Evolutionary conservation across 2,113 vertebrate genomes (phyloP).

Genomic region (Deroptyus accipitrinus): DNA sequence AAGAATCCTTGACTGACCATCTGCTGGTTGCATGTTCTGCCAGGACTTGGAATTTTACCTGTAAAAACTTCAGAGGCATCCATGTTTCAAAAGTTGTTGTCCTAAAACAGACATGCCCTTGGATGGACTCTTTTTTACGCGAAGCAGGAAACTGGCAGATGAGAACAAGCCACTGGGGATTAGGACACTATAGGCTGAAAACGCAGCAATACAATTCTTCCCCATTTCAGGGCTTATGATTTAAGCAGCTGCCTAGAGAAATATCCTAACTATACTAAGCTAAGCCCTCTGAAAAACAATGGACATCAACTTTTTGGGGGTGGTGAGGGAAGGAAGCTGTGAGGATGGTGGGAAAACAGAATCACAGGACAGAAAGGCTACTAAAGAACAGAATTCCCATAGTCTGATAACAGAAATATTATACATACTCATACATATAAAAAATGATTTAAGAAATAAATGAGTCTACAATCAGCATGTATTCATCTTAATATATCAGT

Average conservation of each 20-base stretch:
- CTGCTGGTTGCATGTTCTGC: not conserved
- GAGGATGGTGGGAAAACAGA: not conserved
- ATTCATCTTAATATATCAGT: not conserved
- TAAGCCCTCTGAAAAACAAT: not conserved
- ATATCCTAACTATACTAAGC: not conserved
- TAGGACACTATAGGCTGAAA: not conserved
- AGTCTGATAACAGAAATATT: not conserved
- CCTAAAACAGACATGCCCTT: not conserved
- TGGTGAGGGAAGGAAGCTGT: not conserved
- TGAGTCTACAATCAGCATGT: not conserved
- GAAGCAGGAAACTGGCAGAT: slow-evolving; percentile 32
- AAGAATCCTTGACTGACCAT: not conserved
- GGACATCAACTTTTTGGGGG: not conserved
- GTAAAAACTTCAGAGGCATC: not conserved
- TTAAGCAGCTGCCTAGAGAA: not conserved
- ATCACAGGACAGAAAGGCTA: not conserved
- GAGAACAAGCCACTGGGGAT: not conserved
- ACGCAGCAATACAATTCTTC: not conserved
- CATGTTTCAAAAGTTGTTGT: not conserved
- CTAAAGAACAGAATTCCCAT: not conserved
- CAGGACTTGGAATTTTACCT: slow-evolving; percentile 11
- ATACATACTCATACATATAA: not conserved
- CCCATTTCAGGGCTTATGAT: not conserved
- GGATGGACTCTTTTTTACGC: not conserved
- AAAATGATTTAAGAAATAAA: not conserved